A percentile compares a stretch with the other conserved stretches of the same genome.
phyloP scores from a whole-genome alignment of 2,113 vertebrate genomes.

The Lynx canadensis region DNA sequence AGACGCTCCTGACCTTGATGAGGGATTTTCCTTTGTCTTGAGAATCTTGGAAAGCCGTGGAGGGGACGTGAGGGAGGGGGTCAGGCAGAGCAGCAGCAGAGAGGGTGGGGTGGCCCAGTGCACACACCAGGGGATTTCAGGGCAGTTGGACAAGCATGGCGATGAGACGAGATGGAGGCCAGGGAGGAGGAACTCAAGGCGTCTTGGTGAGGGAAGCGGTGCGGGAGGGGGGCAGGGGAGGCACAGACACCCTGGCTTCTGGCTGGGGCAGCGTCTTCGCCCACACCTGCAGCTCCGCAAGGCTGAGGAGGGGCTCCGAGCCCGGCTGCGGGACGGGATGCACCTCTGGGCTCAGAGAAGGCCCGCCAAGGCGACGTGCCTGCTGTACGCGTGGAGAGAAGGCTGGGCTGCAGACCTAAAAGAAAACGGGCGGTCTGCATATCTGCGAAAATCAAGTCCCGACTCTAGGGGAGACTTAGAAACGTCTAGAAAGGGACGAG shows the following conservation, averaged over 20 bases:
- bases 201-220: neutral
- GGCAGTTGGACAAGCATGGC: neutral
- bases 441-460: neutral
- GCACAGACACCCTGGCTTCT: neutral
- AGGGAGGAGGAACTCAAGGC: neutral
- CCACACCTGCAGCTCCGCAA: neutral
- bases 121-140: neutral
- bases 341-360: neutral
- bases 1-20: neutral
- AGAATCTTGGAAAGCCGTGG: neutral
- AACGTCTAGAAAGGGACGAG: neutral
- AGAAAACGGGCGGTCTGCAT: neutral
- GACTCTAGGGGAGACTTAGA: neutral
- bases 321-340: accelerated
- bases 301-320: neutral
- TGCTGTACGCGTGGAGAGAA: neutral
- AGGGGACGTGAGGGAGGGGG: accelerated
- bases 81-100: neutral
- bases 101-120: neutral
- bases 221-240: neutral
- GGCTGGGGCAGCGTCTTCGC: neutral
- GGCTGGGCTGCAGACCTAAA: neutral
- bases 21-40: neutral
- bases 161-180: neutral
- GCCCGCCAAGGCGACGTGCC: neutral